A percentile compares a stretch with the other conserved stretches of the same genome.
phyloP scores from a whole-genome alignment of 2,113 vertebrate genomes.

The Centrocercus urophasianus region DNA sequence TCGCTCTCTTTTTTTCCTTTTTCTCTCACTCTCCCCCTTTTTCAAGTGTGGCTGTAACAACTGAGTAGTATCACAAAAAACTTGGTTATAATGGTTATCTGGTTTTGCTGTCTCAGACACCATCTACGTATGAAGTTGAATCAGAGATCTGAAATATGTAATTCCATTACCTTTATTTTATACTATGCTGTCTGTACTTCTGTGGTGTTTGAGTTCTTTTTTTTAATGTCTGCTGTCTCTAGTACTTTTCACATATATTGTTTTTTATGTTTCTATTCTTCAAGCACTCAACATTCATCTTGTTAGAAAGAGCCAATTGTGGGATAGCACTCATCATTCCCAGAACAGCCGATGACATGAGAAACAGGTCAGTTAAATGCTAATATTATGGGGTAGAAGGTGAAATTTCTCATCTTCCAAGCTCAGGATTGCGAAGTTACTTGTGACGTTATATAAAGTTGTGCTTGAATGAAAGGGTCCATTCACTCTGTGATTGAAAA shows the following conservation, averaged over 20 bases:
- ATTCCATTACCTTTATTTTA: not conserved
- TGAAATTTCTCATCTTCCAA: not conserved
- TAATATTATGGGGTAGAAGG: not conserved
- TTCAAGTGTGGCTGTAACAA: not conserved
- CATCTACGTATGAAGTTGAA: not conserved
- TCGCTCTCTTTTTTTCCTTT: accelerated
- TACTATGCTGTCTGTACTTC: not conserved
- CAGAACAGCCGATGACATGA: not conserved
- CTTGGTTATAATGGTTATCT: not conserved
- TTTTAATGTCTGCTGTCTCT: not conserved
- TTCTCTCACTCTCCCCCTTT: accelerated
- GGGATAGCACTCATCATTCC: not conserved
- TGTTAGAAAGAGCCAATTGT: not conserved
- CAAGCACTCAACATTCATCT: not conserved
- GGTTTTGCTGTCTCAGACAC: not conserved
- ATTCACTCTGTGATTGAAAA: not conserved
- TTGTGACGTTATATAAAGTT: not conserved
- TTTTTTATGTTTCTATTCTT: not conserved
- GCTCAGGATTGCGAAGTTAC: not conserved
- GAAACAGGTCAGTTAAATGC: not conserved
- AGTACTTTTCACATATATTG: not conserved
- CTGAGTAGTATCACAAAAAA: not conserved
- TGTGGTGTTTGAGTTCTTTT: not conserved
- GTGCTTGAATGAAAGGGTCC: not conserved
- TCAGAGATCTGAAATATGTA: not conserved